These are phyloP conservation scores for Arion vulgaris DNA, from an alignment of 1,140 invertebrate genomes.

Conservation along the genomic window DNA sequence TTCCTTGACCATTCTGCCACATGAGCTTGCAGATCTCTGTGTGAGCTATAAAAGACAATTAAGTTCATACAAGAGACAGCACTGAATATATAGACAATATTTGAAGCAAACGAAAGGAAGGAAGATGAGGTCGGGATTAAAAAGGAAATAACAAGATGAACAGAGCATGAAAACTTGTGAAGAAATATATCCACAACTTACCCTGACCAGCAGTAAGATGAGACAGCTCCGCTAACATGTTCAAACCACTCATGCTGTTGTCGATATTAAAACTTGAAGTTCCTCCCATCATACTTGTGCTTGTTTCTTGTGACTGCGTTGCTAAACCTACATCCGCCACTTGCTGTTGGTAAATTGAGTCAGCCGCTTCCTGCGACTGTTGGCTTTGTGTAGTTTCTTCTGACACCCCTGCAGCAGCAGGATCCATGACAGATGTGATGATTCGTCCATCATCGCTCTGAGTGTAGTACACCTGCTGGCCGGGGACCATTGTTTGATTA, in stretches of 20 bases:
- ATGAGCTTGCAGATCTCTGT: too few species aligned
- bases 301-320: neutral
- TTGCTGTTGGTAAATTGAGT: conserved; percentile 20
- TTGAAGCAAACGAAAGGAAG: too few species aligned
- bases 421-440: conserved; percentile 40
- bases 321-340: neutral
- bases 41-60: too few species aligned
- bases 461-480: conserved; percentile 39
- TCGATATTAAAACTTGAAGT: conserved; percentile 22
- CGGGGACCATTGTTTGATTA: conserved; percentile 39
- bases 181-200: too few species aligned
- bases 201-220: conserved; percentile 35
- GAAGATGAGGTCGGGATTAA: too few species aligned
- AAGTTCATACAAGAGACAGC: too few species aligned
- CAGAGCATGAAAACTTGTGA: too few species aligned
- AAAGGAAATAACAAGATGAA: too few species aligned
- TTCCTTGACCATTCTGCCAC: too few species aligned
- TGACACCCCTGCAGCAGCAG: conserved; percentile 15
- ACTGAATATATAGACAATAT: too few species aligned
- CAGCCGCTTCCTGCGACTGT: conserved; percentile 7
- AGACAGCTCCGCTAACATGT: conserved; percentile 36
- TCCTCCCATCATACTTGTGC: neutral
- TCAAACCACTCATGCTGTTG: conserved; percentile 35
- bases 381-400: neutral
- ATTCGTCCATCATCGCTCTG: conserved; percentile 38